Conservation (phyloP, 2,888 invertebrate genomes). For the Plagodis dolabraria region DNA sequence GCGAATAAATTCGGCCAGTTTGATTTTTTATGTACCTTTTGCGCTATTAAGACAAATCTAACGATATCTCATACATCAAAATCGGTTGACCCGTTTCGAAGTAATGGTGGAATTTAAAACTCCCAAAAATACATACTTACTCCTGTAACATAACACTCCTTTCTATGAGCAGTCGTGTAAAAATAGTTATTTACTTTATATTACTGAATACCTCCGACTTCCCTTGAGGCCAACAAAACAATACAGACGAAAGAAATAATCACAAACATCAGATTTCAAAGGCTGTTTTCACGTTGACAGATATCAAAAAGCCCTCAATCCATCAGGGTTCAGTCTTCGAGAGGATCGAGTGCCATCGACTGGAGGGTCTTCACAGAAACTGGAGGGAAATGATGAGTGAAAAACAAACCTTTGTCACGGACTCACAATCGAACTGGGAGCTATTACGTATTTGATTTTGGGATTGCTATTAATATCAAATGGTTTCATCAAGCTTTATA, state of each 20-base stretch:
- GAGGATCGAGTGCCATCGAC: slow-evolving; percentile 41
- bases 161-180: too few species aligned
- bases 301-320: slow-evolving; percentile 46
- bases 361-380: slow-evolving; percentile 52
- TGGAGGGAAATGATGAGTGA: slow-evolving; percentile 66
- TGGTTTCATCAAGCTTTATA: too few species aligned
- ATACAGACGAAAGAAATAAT: slow-evolving; percentile 7
- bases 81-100: too few species aligned
- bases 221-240: slow-evolving; percentile 6
- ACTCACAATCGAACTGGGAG: slow-evolving; percentile 41
- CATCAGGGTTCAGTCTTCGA: slow-evolving; percentile 42
- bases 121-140: too few species aligned
- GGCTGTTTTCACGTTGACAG: slow-evolving; percentile 34
- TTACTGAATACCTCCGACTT: too few species aligned
- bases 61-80: too few species aligned
- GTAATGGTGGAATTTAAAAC: too few species aligned
- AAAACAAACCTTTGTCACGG: slow-evolving; percentile 65
- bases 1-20: too few species aligned
- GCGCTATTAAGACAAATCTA: too few species aligned
- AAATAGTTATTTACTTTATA: too few species aligned
- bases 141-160: too few species aligned
- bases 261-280: slow-evolving; percentile 20
- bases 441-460: slow-evolving; percentile 27
- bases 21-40: too few species aligned
- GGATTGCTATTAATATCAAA: neutral